A percentile compares a stretch with the other conserved stretches of the same genome.
Conservation (phyloP, 2,113 vertebrate species). For the Jacana jacana region DNA sequence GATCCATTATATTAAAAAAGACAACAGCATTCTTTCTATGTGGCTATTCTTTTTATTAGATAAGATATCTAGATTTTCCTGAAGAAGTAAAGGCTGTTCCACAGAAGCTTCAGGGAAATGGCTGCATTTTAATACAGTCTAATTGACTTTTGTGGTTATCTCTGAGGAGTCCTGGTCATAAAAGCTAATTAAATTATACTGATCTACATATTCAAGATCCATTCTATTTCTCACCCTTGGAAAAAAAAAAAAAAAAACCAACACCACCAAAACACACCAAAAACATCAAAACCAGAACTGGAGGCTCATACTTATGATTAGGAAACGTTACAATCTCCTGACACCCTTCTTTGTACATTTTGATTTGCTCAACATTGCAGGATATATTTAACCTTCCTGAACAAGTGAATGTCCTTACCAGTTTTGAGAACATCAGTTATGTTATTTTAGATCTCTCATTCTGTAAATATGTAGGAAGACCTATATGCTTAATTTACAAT, state of each 20-base stretch:
- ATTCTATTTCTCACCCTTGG: constrained; percentile 37
- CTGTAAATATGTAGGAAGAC: constrained; percentile 15
- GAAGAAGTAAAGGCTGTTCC: constrained; percentile 26
- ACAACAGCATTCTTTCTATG: background rate
- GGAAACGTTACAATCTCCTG: background rate
- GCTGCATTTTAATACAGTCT: constrained; percentile 69
- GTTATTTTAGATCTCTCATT: background rate
- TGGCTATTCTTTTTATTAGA: background rate
- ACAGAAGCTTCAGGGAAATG: constrained; percentile 59
- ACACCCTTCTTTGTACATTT: background rate
- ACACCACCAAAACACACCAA: too few relatives aligned
- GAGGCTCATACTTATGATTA: background rate
- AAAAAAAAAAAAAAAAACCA: background rate
- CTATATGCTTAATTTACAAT: background rate
- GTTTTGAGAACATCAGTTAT: background rate
- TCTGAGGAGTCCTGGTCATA: constrained; percentile 69
- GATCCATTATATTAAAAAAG: background rate
- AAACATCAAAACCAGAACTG: background rate
- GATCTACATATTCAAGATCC: constrained; percentile 73
- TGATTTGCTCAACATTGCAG: background rate
- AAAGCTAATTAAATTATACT: constrained; percentile 79
- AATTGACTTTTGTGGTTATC: constrained; percentile 73
- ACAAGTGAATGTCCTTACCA: background rate
- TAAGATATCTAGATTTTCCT: constrained; percentile 6
- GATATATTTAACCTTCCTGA: constrained; percentile 1